A percentile compares a stretch with the other conserved stretches of the same genome.
phyloP scores from a whole-genome alignment of 2,797 vertebrate genomes.

The Premnoplex brunnescens region DNA sequence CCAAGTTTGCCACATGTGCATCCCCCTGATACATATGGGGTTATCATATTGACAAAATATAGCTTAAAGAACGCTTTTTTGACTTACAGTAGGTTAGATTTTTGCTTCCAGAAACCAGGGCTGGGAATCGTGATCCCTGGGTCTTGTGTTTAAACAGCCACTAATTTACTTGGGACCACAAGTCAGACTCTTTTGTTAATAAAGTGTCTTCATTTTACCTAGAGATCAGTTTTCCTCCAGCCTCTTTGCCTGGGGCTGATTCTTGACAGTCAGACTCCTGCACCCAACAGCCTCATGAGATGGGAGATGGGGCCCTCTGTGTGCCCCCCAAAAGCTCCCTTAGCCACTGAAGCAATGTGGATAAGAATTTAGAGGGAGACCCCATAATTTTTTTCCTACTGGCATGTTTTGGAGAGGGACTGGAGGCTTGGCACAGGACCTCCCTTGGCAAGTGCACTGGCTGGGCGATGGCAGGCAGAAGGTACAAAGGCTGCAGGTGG shows the following conservation, averaged over 20 bases:
- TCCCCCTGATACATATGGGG: not conserved
- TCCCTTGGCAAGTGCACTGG: accelerated
- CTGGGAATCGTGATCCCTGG: not conserved
- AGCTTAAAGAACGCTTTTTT: not conserved
- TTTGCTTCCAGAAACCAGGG: not conserved
- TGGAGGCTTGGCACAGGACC: accelerated
- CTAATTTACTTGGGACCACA: accelerated
- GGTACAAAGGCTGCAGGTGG: not conserved
- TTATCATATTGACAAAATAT: not conserved
- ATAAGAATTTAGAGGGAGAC: not conserved
- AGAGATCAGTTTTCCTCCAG: not conserved
- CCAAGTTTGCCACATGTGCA: accelerated
- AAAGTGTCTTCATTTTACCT: not conserved
- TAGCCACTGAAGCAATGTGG: not conserved
- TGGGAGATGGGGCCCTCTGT: not conserved
- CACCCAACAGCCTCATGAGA: accelerated
- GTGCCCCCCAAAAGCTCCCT: accelerated
- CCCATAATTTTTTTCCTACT: not conserved
- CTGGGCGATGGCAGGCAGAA: not conserved
- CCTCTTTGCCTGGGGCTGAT: not conserved
- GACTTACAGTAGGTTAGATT: not conserved
- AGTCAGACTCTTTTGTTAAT: not conserved
- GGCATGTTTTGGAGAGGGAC: accelerated
- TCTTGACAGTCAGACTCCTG: accelerated
- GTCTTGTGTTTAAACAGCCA: not conserved